Evolutionary conservation across 64 coral and sea anemone genomes (phyloP).

Genomic region (Catalaphyllia jardinei): DNA sequence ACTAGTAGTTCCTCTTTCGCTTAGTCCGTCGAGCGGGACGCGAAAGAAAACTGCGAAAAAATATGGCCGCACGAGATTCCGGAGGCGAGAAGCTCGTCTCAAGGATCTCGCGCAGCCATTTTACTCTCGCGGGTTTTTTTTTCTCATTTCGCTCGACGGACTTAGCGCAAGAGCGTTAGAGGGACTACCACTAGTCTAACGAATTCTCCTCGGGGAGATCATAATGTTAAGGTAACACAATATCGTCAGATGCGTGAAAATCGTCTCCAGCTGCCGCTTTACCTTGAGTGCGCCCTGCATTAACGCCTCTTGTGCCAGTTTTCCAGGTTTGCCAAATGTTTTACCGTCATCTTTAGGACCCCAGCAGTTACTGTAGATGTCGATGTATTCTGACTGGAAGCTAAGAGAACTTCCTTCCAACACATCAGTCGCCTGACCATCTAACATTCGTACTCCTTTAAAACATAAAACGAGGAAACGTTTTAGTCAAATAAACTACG

Average conservation of each 20-base stretch:
- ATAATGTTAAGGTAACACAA: too few relatives aligned
- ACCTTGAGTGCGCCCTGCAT: slow-evolving; percentile 93
- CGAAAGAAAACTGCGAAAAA: too few relatives aligned
- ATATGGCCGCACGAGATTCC: too few relatives aligned
- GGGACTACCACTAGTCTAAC: too few relatives aligned
- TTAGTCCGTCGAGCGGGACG: too few relatives aligned
- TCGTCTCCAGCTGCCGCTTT: neutral
- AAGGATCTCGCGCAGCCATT: too few relatives aligned
- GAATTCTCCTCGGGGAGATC: too few relatives aligned
- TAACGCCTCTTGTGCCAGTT: slow-evolving; percentile 91
- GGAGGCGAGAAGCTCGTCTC: too few relatives aligned
- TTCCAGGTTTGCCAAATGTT: slow-evolving; percentile 97
- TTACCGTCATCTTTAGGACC: slow-evolving; percentile 99
- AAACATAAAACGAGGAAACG: neutral
- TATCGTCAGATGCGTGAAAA: neutral
- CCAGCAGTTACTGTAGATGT: slow-evolving; percentile 98
- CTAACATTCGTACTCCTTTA: slow-evolving; percentile 88
- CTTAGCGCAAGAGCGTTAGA: too few relatives aligned
- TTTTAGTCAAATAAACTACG: neutral
- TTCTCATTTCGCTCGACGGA: too few relatives aligned
- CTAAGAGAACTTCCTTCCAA: slow-evolving; percentile 93
- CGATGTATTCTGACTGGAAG: slow-evolving; percentile 95
- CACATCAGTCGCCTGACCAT: slow-evolving; percentile 94
- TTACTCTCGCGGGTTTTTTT: too few relatives aligned
- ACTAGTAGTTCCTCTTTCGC: too few relatives aligned